Base-by-base conservation (phyloP, 2,113 vertebrate species). In the Panurus biarmicus region DNA sequence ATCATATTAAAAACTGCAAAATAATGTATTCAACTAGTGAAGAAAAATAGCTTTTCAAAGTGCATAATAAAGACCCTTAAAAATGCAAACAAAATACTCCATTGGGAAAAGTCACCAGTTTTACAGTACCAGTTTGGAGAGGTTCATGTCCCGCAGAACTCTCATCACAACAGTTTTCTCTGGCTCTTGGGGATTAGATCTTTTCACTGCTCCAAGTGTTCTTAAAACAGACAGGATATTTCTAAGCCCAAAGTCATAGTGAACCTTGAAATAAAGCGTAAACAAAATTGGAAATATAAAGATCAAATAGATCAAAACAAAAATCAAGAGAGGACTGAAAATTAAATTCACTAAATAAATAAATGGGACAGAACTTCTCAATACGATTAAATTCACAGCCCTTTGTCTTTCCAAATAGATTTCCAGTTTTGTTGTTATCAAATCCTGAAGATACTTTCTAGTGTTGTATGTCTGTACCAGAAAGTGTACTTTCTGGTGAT, bases 201-300 rank as follows among this genome's bases (percentile, higher is more conserved):
- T 97, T 94, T 98, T 98, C 67, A 97, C 97, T 72, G 97, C 93
- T 76, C 98, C 98, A 83, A 98, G 95, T 19, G 97, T 98, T 94
- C 98, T 97, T 94, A 98, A 96, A 79, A 98, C 98, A 67, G 98
- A 98, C 84, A 98, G 93, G 91, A 98, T 98, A 92, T 98, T 98
- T 89, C 98, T 95, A 85, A 98, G 95, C 6, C 98, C 98, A 51
- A 98, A 98, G 94, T 98, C 98, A 50, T 98, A 98, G 80, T 98
- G 98, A 77, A 98, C 97, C 98, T 98, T 84, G 79, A 97, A 94
- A 95, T 57, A 81, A 92, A 65, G 23, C 23, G 89, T 31, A 71
- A 94, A 75, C 11, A 78, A 26, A 87, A 85, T 64, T 35, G 24
- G 31, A 70, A 86, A 5, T 40, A 47, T 33, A 79, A 62, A 74